Conservation (phyloP, 2,113 vertebrate species). For the Myiozetetes cayanensis region DNA sequence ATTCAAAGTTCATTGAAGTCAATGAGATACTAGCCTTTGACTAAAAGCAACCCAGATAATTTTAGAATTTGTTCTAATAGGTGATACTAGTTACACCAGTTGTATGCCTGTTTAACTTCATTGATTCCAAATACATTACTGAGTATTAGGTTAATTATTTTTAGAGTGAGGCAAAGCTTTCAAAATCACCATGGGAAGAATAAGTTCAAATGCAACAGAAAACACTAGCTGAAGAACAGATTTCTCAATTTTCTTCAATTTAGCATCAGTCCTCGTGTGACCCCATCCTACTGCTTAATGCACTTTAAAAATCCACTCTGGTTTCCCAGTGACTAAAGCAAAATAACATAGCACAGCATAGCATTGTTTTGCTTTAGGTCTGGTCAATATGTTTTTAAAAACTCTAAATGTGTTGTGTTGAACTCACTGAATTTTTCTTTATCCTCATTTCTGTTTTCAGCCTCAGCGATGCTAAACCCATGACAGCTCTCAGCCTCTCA, state of each 20-base stretch:
- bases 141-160: slow-evolving; percentile 1
- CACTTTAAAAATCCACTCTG: neutral
- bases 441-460: neutral
- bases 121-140: neutral
- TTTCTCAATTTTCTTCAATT: slow-evolving; percentile 22
- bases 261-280: neutral
- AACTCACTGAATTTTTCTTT: neutral
- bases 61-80: neutral
- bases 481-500: neutral
- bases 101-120: neutral
- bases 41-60: neutral
- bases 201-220: slow-evolving; percentile 24
- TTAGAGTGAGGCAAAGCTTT: neutral
- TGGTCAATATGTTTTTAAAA: neutral
- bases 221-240: neutral
- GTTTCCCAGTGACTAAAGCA: neutral
- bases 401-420: neutral
- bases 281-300: neutral
- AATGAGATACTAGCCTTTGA: neutral
- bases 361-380: neutral
- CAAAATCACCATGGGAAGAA: neutral
- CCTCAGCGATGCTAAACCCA: neutral
- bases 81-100: neutral
- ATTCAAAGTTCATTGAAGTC: neutral
- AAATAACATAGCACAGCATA: neutral